Conservation (phyloP, 2,113 vertebrate species). For the Thamnaconus septentrionalis region DNA sequence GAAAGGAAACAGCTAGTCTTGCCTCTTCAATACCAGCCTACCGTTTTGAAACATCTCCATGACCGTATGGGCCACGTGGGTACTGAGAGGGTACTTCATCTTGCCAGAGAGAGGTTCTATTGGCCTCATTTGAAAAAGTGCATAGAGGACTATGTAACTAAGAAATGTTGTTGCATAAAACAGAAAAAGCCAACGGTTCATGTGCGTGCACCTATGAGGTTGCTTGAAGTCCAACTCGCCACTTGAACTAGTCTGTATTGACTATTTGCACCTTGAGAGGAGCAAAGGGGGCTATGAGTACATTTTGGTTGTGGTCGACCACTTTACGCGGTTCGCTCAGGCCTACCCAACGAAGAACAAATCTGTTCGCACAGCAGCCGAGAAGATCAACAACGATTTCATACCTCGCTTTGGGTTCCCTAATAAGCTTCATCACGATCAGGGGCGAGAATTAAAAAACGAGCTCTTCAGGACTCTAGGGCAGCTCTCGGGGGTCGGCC, state of each 20-base stretch:
- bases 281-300: background rate
- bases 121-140: background rate
- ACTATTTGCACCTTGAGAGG: background rate
- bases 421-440: background rate
- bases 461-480: background rate
- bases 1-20: background rate
- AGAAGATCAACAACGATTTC: background rate
- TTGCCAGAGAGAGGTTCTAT: background rate
- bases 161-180: background rate
- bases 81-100: background rate
- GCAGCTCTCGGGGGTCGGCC: background rate
- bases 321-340: background rate
- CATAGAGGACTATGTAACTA: background rate
- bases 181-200: background rate
- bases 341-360: slow-evolving; percentile 1
- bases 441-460: background rate
- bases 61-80: background rate
- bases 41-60: background rate
- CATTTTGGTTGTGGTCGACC: background rate
- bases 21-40: background rate
- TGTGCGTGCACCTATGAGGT: background rate
- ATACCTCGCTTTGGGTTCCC: background rate
- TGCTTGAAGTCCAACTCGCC: background rate
- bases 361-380: background rate
- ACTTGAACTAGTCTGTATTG: background rate